Evolutionary conservation across 2,888 invertebrate genomes (phyloP).

Genomic region (Parascotia fuliginaria): DNA sequence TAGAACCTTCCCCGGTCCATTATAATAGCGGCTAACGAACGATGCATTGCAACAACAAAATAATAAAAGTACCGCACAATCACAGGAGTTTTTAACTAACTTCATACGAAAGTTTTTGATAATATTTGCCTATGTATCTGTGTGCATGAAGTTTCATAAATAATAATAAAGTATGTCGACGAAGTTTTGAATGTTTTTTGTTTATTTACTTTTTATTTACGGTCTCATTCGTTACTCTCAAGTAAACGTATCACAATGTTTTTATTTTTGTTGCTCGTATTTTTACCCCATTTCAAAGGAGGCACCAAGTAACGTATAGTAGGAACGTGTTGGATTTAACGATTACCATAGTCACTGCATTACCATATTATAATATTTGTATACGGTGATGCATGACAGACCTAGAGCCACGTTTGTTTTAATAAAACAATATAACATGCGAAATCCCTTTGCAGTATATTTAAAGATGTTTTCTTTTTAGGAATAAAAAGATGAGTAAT

Average conservation of each 20-base stretch:
- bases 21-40: conserved; percentile 63
- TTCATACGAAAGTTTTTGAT: conserved; percentile 13
- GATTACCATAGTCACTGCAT: conserved; percentile 20
- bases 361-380: conserved; percentile 18
- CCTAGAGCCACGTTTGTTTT: conserved; percentile 15
- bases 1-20: conserved; percentile 54
- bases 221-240: conserved; percentile 28
- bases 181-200: conserved; percentile 22
- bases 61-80: conserved; percentile 36
- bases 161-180: conserved; percentile 15
- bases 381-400: conserved; percentile 3
- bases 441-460: background rate
- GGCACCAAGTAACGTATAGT: conserved; percentile 14
- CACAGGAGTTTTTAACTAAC: conserved; percentile 34
- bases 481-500: too few species aligned
- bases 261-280: conserved; percentile 28
- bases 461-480: too few species aligned
- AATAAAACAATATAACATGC: conserved; percentile 16
- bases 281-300: conserved; percentile 15
- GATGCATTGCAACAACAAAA: conserved; percentile 47
- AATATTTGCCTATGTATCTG: too few species aligned
- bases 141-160: too few species aligned
- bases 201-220: conserved; percentile 30
- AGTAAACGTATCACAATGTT: conserved; percentile 29
- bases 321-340: conserved; percentile 21